phyloP scores from a whole-genome alignment of 2,113 vertebrate genomes.

The Gopherus evgoodei region DNA sequence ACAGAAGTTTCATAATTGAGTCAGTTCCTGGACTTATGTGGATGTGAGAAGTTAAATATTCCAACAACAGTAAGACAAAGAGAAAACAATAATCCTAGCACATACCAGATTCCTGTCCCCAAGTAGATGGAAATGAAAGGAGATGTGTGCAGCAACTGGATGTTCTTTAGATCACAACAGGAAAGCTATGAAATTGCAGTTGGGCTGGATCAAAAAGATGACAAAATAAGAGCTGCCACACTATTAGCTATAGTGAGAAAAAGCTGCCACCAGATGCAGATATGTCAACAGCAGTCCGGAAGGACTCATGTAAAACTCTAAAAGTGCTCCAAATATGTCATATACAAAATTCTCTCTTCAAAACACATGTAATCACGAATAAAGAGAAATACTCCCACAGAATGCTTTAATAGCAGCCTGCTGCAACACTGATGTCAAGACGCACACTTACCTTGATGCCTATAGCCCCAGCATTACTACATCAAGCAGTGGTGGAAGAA shows the following conservation, averaged over 20 bases:
- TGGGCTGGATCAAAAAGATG: not conserved
- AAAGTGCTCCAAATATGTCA: not conserved
- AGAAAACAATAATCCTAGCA: not conserved
- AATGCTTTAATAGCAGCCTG: not conserved
- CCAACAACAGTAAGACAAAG: not conserved
- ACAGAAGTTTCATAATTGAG: not conserved
- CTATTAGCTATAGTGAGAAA: not conserved
- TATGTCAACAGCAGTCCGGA: no score
- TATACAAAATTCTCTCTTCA: not conserved
- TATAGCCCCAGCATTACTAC: not conserved
- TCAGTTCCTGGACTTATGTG: not conserved
- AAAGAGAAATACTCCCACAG: not conserved
- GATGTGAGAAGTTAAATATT: not conserved
- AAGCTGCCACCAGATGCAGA: not conserved
- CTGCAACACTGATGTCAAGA: not conserved
- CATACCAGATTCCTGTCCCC: not conserved
- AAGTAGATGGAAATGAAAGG: not conserved
- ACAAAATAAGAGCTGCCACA: not conserved
- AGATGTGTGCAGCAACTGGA: not conserved
- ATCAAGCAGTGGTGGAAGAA: not conserved
- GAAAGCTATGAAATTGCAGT: not conserved
- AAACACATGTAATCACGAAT: not conserved
- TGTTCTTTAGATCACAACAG: not conserved
- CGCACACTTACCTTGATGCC: not conserved
- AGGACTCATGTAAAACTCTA: not conserved